A percentile compares a stretch with the other conserved stretches of the same genome.
Conservation (phyloP, 2,888 invertebrate species). For the Didymodactylos carnosus region DNA sequence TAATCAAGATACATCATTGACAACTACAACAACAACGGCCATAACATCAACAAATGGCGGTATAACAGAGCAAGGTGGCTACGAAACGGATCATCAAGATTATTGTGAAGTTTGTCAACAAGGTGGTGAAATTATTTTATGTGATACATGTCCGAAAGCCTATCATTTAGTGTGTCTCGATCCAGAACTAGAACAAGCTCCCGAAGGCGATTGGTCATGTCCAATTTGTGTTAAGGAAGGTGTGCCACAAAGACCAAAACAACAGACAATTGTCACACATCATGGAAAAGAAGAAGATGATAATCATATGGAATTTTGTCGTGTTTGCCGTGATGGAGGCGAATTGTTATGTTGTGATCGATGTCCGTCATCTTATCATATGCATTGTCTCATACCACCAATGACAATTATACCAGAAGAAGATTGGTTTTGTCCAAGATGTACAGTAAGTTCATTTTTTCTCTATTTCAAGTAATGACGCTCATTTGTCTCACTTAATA, state of each 20-base stretch:
- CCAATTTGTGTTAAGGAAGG: conserved; percentile 31
- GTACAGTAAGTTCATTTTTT: background rate
- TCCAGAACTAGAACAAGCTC: conserved; percentile 90
- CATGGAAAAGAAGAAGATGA: background rate
- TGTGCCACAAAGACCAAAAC: background rate
- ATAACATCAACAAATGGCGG: background rate
- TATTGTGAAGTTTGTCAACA: conserved; percentile 98
- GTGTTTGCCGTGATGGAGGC: conserved; percentile 90
- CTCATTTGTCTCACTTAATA: no score
- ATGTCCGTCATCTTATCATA: conserved; percentile 86
- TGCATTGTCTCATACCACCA: conserved; percentile 81
- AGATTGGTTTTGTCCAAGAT: conserved; percentile 27
- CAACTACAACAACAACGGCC: conserved; percentile 1
- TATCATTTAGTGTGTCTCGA: conserved; percentile 96
- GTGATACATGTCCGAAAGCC: conserved; percentile 93
- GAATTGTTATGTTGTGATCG: conserved; percentile 86
- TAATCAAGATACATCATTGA: background rate
- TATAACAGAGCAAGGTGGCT: conserved; percentile 41
- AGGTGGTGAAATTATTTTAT: conserved; percentile 95
- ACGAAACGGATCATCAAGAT: conserved; percentile 49
- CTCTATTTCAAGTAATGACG: no score
- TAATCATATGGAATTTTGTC: conserved; percentile 79
- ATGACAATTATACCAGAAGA: conserved; percentile 77
- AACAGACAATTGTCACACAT: background rate
- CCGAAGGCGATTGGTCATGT: conserved; percentile 50